phyloP scores from a whole-genome alignment of 2,113 vertebrate genomes.

The Anser brachyrhynchus region DNA sequence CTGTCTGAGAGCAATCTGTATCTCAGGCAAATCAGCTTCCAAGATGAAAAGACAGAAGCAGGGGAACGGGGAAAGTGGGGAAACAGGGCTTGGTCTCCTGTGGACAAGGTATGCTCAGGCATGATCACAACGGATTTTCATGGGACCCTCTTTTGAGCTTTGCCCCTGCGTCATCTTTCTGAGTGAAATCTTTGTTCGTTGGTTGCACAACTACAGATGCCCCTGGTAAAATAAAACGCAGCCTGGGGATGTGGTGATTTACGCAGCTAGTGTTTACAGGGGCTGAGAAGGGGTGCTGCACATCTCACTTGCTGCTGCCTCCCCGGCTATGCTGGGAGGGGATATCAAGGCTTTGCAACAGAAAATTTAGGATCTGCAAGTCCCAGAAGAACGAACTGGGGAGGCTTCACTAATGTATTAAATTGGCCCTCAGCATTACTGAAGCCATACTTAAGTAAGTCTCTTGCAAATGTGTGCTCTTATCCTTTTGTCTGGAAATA shows the following conservation, averaged over 20 bases:
- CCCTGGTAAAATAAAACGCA: not conserved
- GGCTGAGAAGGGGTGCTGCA: not conserved
- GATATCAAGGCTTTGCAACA: not conserved
- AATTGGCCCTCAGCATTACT: not conserved
- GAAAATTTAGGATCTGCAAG: not conserved
- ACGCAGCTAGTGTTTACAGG: not conserved
- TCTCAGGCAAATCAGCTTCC: not conserved
- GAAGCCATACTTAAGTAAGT: not conserved
- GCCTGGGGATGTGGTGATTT: not conserved
- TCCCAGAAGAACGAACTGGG: not conserved
- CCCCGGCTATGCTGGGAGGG: not conserved
- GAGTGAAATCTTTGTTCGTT: not conserved
- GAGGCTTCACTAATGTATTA: not conserved
- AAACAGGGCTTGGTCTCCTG: not conserved
- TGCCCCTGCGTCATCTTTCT: not conserved
- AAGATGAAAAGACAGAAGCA: not conserved
- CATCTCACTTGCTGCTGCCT: not conserved
- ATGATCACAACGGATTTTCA: not conserved
- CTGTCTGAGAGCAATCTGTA: not conserved
- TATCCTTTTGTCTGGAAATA: not conserved
- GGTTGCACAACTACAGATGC: not conserved
- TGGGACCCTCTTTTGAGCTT: not conserved
- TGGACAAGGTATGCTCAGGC: not conserved
- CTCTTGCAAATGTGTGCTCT: not conserved
- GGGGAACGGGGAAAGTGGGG: not conserved